phyloP scores from a whole-genome alignment of 2,888 invertebrate genomes.

The Arctia plantaginis region DNA sequence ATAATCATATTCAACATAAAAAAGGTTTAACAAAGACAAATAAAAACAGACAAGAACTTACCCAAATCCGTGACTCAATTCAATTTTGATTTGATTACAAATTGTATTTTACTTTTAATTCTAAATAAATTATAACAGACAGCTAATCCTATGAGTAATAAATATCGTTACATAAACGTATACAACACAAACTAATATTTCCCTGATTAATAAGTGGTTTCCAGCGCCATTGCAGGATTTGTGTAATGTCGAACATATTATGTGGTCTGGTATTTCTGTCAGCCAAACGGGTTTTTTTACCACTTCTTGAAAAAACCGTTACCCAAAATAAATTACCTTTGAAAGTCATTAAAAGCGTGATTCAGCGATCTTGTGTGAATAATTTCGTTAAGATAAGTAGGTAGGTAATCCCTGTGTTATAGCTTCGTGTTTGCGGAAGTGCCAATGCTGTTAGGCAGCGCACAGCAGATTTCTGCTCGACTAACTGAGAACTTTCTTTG shows the following conservation, averaged over 20 bases:
- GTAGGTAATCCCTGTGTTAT: constrained; percentile 1
- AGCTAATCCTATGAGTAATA: constrained; percentile 1
- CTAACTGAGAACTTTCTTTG: neutral
- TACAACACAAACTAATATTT: neutral
- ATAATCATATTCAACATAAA: too few relatives aligned
- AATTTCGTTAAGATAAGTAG: neutral
- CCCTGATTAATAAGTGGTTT: constrained; percentile 8
- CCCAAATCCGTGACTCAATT: neutral
- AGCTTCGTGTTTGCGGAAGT: neutral
- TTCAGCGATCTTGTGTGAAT: neutral
- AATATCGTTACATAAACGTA: neutral
- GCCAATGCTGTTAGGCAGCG: neutral
- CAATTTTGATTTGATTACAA: neutral
- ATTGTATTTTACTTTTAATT: neutral
- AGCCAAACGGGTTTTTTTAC: constrained; percentile 4
- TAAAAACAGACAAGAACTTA: neutral
- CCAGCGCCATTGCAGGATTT: neutral
- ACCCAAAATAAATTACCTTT: neutral
- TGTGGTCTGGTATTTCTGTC: constrained; percentile 12
- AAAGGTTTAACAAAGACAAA: neutral
- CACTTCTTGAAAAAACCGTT: neutral
- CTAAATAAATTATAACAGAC: neutral
- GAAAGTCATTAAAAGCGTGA: constrained; percentile 4
- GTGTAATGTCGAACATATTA: neutral
- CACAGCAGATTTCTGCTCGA: neutral